These are phyloP conservation scores for Ammodramus savannarum DNA, from an alignment of 2,113 vertebrate species.

Conservation along the genomic window DNA sequence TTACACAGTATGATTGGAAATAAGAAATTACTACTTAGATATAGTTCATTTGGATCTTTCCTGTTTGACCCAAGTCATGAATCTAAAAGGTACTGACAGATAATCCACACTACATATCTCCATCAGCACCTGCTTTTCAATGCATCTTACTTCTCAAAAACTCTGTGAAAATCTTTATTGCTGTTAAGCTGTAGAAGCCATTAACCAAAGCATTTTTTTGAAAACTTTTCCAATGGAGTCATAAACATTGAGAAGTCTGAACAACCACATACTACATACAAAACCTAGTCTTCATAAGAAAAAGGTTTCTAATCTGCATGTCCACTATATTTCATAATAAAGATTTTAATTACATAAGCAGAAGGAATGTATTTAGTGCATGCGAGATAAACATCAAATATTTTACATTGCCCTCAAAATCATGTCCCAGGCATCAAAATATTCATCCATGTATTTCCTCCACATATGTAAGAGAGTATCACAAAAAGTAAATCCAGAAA, in stretches of 20 bases:
- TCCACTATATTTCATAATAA: background rate
- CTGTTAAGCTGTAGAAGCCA: background rate
- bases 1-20: background rate
- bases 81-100: background rate
- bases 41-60: background rate
- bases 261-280: background rate
- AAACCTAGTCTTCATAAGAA: background rate
- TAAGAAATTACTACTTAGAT: background rate
- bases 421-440: background rate
- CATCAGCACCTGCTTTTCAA: background rate
- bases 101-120: background rate
- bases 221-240: background rate
- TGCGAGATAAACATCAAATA: background rate
- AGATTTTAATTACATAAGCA: background rate
- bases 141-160: background rate
- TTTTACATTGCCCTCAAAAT: background rate
- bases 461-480: background rate
- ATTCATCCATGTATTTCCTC: background rate
- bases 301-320: background rate
- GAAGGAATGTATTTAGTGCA: background rate
- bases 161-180: background rate
- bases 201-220: background rate
- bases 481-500: background rate
- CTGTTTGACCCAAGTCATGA: background rate
- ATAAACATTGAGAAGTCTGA: background rate